Conservation (phyloP, 2,888 invertebrate species). For the Mythimna impura region DNA sequence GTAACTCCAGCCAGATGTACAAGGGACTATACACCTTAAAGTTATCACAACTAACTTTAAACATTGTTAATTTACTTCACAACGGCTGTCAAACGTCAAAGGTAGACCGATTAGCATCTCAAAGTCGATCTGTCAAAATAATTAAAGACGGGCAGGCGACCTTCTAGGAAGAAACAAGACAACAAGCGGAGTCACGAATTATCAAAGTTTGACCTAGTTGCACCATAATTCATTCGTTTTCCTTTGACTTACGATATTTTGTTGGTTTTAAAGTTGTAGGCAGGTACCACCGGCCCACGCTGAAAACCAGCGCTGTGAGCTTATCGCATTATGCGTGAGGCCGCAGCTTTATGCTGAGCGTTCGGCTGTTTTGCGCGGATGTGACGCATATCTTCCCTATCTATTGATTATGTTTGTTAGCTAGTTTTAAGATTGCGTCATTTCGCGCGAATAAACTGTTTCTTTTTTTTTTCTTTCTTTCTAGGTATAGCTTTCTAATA, state of each 20-base stretch:
- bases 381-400: too few relatives aligned
- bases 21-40: background rate
- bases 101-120: slow-evolving; percentile 25
- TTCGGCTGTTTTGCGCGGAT: too few relatives aligned
- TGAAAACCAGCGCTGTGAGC: too few relatives aligned
- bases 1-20: too few relatives aligned
- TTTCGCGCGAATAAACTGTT: too few relatives aligned
- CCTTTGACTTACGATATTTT: background rate
- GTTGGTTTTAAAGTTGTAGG: background rate
- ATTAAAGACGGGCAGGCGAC: slow-evolving; percentile 46
- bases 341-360: too few relatives aligned
- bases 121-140: slow-evolving; percentile 59
- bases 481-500: too few relatives aligned
- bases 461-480: too few relatives aligned
- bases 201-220: slow-evolving; percentile 20
- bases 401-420: too few relatives aligned
- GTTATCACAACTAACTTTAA: slow-evolving; percentile 24
- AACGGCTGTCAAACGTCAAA: slow-evolving; percentile 44
- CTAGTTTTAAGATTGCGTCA: too few relatives aligned
- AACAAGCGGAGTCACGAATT: slow-evolving; percentile 6
- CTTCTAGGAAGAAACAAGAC: slow-evolving; percentile 6
- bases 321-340: too few relatives aligned
- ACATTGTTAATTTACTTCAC: slow-evolving; percentile 29
- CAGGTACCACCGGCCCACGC: background rate
- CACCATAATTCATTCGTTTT: background rate